These are phyloP conservation scores for Leucophenga montana DNA, from an alignment of 2,888 invertebrate genomes.

Conservation along the genomic window DNA sequence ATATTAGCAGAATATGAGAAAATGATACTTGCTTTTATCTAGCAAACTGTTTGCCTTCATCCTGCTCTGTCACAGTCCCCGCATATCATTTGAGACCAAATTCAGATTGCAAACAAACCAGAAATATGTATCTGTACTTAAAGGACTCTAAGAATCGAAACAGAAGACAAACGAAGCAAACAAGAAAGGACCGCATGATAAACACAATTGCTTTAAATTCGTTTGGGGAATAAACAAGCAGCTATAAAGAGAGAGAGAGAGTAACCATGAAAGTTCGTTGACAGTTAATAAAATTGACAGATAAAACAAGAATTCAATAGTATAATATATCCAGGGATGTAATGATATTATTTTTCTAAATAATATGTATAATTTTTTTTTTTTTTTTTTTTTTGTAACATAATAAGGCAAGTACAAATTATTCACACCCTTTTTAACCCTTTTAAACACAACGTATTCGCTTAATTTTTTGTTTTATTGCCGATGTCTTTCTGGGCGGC, in stretches of 20 bases:
- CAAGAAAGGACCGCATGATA: conserved; percentile 43
- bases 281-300: too few species aligned
- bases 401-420: too few species aligned
- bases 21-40: conserved; percentile 52
- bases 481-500: too few species aligned
- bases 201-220: conserved; percentile 49
- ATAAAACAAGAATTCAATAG: too few species aligned
- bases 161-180: conserved; percentile 38
- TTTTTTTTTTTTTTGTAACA: too few species aligned
- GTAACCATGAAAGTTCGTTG: conserved; percentile 6
- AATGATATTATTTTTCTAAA: too few species aligned
- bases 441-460: too few species aligned
- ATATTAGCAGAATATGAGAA: conserved; percentile 29
- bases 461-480: too few species aligned
- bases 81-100: neutral
- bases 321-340: too few species aligned
- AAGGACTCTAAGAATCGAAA: neutral
- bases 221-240: conserved; percentile 35
- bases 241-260: neutral
- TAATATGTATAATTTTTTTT: too few species aligned
- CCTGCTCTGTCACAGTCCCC: neutral
- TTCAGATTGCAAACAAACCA: conserved; percentile 6
- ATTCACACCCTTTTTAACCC: too few species aligned
- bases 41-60: conserved; percentile 34
- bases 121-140: conserved; percentile 1